Evolutionary conservation across 2,797 vertebrate genomes (phyloP).

Genomic region (Ctenochaetus hawaiiensis): DNA sequence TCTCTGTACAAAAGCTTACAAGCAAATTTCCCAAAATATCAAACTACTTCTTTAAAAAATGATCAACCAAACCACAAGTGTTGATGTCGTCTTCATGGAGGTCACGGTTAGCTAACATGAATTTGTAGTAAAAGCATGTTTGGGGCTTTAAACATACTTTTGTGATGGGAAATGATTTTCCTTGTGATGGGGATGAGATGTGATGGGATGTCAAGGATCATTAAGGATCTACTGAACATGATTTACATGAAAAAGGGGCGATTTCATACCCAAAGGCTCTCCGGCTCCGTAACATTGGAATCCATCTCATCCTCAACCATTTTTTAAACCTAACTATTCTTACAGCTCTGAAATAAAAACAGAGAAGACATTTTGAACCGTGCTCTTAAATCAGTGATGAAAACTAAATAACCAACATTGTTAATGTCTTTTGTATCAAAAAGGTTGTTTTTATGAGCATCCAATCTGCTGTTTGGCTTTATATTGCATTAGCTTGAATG

Average conservation of each 20-base stretch:
- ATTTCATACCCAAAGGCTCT: slow-evolving; percentile 69
- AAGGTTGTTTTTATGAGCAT: too few relatives aligned
- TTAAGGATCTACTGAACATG: slow-evolving; percentile 19
- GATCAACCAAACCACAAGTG: not conserved
- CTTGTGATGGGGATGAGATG: slow-evolving; percentile 53
- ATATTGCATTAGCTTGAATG: too few relatives aligned
- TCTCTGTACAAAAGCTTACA: not conserved
- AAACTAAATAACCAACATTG: not conserved
- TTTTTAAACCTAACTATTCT: slow-evolving; percentile 54
- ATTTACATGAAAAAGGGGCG: not conserved
- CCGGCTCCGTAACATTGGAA: slow-evolving; percentile 66
- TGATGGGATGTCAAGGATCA: slow-evolving; percentile 40
- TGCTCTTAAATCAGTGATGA: not conserved
- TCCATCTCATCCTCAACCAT: slow-evolving; percentile 69
- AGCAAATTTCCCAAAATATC: not conserved
- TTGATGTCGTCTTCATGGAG: not conserved
- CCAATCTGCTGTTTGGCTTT: too few relatives aligned
- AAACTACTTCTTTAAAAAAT: not conserved
- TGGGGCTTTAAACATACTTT: slow-evolving; percentile 29
- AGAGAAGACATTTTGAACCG: slow-evolving; percentile 46
- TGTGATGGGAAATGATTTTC: slow-evolving; percentile 37
- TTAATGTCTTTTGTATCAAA: not conserved
- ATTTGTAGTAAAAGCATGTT: slow-evolving; percentile 45
- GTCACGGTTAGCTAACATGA: slow-evolving; percentile 3
- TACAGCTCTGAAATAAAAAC: slow-evolving; percentile 71